Evolutionary conservation across 2,888 invertebrate species (phyloP), one percentile per base, ranked within the genome.

Genomic region (Pseudoips prasinana): DNA sequence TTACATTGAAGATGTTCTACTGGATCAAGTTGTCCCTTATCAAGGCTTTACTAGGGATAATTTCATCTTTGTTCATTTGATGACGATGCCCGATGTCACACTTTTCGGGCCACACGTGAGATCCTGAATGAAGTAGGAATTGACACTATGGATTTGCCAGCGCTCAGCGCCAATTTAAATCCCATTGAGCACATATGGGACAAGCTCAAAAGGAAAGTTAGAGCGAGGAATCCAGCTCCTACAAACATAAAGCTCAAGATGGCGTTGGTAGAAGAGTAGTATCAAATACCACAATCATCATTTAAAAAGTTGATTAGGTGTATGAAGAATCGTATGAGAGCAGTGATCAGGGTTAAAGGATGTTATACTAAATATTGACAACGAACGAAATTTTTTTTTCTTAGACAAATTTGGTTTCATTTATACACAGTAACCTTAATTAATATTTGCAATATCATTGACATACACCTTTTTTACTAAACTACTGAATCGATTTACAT

Each of bases 131-230:
- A 35, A 7, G 24, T 29, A 10, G 25, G 24, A 24, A 8, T 37
- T 20, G 20, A 14, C 26, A 22, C 30, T 14, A 30, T 45, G 42
- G 35, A 39, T 17, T 54, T 55, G 54, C 57, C 58, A 43, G 53
- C 58, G 18, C 40, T 38, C 23, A 59, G 54, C 25, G 52, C 56
- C 19, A 58, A 61, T 39, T 33, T 56, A 20, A 39, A 47, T 31
- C 39, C 38, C 22, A 40, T 44, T 19, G 36, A 40, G 20, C 39
- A 46, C 23, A 2, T 43, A 9, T 43, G 26, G 57, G 49, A 43
- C 17, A 31, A 43, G 11, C 40, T 46, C 9, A 39, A 39, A 33
- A 31, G 37, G 7, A 18, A 14, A 26, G 26, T 26, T 14, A n/a
- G 26, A 18, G 26, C 26, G 17, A 14, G 26, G 8, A 26, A 26